These are phyloP conservation scores for Steinernema hermaphroditum DNA, from an alignment of 2,888 invertebrate genomes.

Conservation along the genomic window DNA sequence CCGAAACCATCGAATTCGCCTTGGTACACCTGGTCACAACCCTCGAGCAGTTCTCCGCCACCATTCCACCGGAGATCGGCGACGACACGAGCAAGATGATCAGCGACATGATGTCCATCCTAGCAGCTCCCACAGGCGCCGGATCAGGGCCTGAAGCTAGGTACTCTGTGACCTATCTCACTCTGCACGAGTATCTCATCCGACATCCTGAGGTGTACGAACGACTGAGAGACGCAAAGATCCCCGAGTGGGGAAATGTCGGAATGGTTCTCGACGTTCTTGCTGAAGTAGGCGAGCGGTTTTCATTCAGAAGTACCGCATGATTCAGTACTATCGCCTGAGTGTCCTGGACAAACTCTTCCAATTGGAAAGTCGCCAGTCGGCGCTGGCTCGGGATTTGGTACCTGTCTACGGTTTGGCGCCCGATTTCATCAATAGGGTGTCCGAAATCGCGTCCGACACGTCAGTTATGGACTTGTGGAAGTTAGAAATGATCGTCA, in stretches of 20 bases:
- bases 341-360: conserved; percentile 18
- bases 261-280: background rate
- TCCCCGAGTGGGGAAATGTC: background rate
- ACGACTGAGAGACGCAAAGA: background rate
- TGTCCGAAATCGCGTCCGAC: background rate
- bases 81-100: conserved; percentile 12
- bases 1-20: conserved; percentile 7
- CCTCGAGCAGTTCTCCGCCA: background rate
- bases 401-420: background rate
- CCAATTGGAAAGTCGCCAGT: background rate
- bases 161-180: background rate
- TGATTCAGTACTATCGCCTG: background rate
- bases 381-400: background rate
- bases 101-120: background rate
- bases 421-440: conserved; percentile 1
- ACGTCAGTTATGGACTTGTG: background rate
- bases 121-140: background rate
- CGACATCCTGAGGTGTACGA: background rate
- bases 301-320: background rate
- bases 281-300: background rate
- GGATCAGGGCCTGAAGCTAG: background rate
- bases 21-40: background rate
- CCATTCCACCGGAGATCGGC: background rate
- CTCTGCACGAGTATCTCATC: background rate
- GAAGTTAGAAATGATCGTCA: conserved; percentile 22